Evolutionary conservation across 2,113 vertebrate species (phyloP).

Genomic region (pig (Sus scrofa)): T2T-Sscrofa CM000830.6:105994501-105995000

Average conservation of each 20-base stretch:
- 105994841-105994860: conserved; percentile 35
- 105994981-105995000: neutral
- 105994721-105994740: conserved; percentile 50
- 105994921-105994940: conserved; percentile 47
- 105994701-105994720: conserved; percentile 45
- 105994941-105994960: conserved; percentile 12
- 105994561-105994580: conserved; percentile 11
- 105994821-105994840: conserved; percentile 24
- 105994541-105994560: conserved; percentile 48
- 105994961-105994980: conserved; percentile 32
- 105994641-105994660: conserved; percentile 23
- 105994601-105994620: conserved; percentile 21
- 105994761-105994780: neutral
- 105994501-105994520: conserved; percentile 58
- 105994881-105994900: conserved; percentile 43
- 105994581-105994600: conserved; percentile 3
- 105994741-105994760: conserved; percentile 6
- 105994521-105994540: neutral
- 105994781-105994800: neutral
- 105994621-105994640: conserved; percentile 14
- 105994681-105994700: conserved; percentile 32
- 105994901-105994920: neutral
- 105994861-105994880: conserved; percentile 1
- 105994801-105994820: conserved; percentile 20
- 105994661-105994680: conserved; percentile 45